These are phyloP conservation scores for Scolanthus callimorphus DNA, from an alignment of 92 coral and sea anemone genomes.

Conservation along the genomic window DNA sequence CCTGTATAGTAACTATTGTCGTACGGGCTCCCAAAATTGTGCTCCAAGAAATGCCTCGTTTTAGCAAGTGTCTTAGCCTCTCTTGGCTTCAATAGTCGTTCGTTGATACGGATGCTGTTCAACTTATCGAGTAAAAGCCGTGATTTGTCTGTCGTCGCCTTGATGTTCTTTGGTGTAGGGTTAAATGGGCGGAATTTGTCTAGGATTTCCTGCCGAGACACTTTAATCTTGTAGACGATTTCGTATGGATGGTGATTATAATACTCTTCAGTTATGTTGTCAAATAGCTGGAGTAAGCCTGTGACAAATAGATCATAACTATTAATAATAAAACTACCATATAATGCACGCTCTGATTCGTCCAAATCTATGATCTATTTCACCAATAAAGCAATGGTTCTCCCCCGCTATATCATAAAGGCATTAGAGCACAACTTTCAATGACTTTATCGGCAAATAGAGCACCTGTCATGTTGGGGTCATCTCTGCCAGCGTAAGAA, in stretches of 20 bases:
- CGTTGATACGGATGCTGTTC: constrained; percentile 23
- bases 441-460: too few relatives aligned
- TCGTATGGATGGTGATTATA: constrained; percentile 60
- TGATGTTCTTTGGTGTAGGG: constrained; percentile 59
- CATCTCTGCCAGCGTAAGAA: too few relatives aligned
- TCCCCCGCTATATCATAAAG: too few relatives aligned
- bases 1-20: constrained; percentile 87
- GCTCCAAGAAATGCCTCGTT: constrained; percentile 69
- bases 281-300: constrained; percentile 56
- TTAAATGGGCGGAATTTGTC: constrained; percentile 55
- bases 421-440: too few relatives aligned
- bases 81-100: constrained; percentile 56
- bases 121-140: constrained; percentile 42
- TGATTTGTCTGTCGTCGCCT: constrained; percentile 65
- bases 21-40: constrained; percentile 83
- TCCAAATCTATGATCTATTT: too few relatives aligned
- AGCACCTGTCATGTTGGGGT: too few relatives aligned
- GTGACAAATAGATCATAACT: too few relatives aligned
- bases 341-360: too few relatives aligned
- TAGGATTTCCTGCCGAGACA: constrained; percentile 28
- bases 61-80: constrained; percentile 63
- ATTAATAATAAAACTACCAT: too few relatives aligned
- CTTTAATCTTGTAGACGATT: constrained; percentile 39
- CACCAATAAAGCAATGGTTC: too few relatives aligned
- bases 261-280: constrained; percentile 44